These are phyloP conservation scores for Andrena bucephala DNA, from an alignment of 2,888 invertebrate species.

Conservation along the genomic window DNA sequence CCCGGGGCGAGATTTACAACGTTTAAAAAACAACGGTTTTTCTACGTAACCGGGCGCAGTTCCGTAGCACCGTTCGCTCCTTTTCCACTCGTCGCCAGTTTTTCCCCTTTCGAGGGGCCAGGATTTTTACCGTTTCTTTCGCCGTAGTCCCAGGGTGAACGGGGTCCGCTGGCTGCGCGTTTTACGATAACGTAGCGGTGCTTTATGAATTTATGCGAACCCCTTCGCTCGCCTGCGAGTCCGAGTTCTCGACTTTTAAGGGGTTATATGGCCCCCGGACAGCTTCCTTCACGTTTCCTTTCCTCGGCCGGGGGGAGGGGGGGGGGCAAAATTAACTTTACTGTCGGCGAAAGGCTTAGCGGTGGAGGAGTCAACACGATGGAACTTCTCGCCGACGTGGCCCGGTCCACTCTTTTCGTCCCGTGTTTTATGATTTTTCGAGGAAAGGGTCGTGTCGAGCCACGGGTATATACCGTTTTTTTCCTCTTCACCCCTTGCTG, in stretches of 20 bases:
- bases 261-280: constrained; percentile 72
- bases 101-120: constrained; percentile 6
- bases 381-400: neutral
- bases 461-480: constrained; percentile 45
- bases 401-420: constrained; percentile 46
- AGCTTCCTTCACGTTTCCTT: constrained; percentile 50
- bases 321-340: constrained; percentile 79
- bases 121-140: constrained; percentile 66
- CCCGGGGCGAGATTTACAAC: constrained; percentile 44
- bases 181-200: constrained; percentile 73
- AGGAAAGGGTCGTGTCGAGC: constrained; percentile 9
- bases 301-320: constrained; percentile 11
- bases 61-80: constrained; percentile 55
- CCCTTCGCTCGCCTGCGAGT: constrained; percentile 67
- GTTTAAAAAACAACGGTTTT: constrained; percentile 47
- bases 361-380: constrained; percentile 80
- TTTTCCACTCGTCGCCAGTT: constrained; percentile 60
- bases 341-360: constrained; percentile 80
- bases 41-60: constrained; percentile 15
- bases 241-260: constrained; percentile 66
- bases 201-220: constrained; percentile 81
- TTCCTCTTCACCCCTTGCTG: constrained; percentile 1
- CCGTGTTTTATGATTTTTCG: constrained; percentile 71
- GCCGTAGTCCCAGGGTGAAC: constrained; percentile 38
- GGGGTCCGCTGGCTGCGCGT: constrained; percentile 21